These are phyloP conservation scores for Corythaeola cristata DNA, from an alignment of 2,113 vertebrate species.

Conservation along the genomic window DNA sequence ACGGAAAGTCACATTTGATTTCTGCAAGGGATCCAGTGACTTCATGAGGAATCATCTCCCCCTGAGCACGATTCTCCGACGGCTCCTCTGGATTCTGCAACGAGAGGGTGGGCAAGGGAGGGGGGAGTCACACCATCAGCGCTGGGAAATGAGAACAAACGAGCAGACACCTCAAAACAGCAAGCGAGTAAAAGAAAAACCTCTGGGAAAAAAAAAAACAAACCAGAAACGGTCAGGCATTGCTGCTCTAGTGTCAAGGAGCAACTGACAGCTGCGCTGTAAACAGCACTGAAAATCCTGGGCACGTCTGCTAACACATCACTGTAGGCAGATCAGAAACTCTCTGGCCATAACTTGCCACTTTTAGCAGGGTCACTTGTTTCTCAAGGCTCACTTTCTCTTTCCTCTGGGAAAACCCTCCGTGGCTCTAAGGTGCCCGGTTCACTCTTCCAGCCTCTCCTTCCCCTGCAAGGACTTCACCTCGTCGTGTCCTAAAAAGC, in stretches of 20 bases:
- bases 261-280: not conserved
- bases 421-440: not conserved
- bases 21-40: conserved; percentile 86
- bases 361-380: not conserved
- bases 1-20: conserved; percentile 90
- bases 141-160: not conserved
- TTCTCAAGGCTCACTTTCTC: not conserved
- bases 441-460: not conserved
- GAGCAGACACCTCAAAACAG: not conserved
- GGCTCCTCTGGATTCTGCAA: conserved; percentile 79
- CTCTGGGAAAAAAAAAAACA: not conserved
- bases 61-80: conserved; percentile 78
- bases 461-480: not conserved
- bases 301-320: not conserved
- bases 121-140: not conserved
- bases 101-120: not conserved
- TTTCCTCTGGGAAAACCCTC: not conserved
- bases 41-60: conserved; percentile 99
- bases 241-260: not conserved
- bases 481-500: not conserved
- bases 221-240: not conserved
- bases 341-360: not conserved
- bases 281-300: not conserved
- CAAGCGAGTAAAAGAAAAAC: not conserved
- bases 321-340: not conserved